phyloP scores from a whole-genome alignment of 2,888 invertebrate genomes.

The Brenthis daphne region DNA sequence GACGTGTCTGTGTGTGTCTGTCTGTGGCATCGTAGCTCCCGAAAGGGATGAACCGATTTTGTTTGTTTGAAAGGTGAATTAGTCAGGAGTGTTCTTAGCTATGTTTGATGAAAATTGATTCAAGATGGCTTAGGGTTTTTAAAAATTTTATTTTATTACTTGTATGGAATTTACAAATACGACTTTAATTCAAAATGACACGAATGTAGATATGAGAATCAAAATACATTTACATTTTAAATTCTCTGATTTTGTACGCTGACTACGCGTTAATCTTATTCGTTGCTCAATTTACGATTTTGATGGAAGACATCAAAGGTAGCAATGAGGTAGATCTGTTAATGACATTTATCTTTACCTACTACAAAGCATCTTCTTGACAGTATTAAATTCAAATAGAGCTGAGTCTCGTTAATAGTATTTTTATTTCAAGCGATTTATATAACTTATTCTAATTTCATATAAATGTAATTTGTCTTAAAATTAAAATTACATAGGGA shows the following conservation, averaged over 20 bases:
- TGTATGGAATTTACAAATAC: not conserved
- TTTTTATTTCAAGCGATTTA: constrained; percentile 9
- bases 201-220: too few species aligned
- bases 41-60: too few species aligned
- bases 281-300: constrained; percentile 15
- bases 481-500: too few species aligned
- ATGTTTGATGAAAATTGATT: too few species aligned
- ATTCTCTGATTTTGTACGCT: not conserved
- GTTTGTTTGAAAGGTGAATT: too few species aligned
- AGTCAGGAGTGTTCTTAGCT: too few species aligned
- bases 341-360: constrained; percentile 4
- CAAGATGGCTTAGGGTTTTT: too few species aligned
- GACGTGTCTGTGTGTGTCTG: too few species aligned
- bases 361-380: constrained; percentile 13
- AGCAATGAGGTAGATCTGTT: constrained; percentile 9
- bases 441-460: not conserved
- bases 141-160: too few species aligned
- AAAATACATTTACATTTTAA: not conserved
- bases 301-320: constrained; percentile 26
- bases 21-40: too few species aligned
- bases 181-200: not conserved
- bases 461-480: not conserved
- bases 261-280: constrained; percentile 14
- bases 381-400: constrained; percentile 8
- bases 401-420: not conserved